These are phyloP conservation scores for Bos indicus DNA, from an alignment of 2,113 vertebrate genomes.

Conservation along the genomic window DNA sequence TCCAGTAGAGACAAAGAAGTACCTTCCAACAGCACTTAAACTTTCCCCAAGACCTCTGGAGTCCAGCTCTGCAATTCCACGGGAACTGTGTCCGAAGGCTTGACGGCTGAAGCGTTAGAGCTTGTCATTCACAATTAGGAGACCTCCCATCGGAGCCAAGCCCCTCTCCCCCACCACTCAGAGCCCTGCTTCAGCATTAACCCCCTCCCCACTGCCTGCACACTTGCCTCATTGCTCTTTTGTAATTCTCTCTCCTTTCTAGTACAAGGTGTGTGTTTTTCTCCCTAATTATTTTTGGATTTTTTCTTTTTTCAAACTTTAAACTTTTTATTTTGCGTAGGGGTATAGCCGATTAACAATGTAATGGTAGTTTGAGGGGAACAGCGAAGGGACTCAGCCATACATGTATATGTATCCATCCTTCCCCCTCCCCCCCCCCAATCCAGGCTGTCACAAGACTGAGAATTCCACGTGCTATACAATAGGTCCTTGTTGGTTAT, in stretches of 20 bases:
- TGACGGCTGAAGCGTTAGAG: background rate
- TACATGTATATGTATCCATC: background rate
- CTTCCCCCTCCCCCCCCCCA: background rate
- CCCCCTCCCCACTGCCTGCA: background rate
- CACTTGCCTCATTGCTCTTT: background rate
- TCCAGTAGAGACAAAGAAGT: background rate
- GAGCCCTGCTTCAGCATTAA: background rate
- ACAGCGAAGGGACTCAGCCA: background rate
- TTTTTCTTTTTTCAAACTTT: background rate
- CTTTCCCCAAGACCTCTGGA: background rate
- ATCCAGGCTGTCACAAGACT: background rate
- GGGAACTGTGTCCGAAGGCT: background rate
- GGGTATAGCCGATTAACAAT: background rate
- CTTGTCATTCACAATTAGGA: background rate
- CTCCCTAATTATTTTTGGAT: background rate
- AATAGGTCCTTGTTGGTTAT: background rate
- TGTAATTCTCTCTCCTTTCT: background rate
- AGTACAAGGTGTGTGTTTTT: background rate
- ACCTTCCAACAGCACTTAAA: background rate
- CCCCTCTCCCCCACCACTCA: background rate
- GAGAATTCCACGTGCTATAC: background rate
- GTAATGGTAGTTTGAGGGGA: background rate
- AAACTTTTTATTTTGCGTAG: background rate
- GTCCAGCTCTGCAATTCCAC: background rate
- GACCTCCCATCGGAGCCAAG: background rate